Base-by-base conservation (phyloP, 2,113 vertebrate species). In the Erpornis zantholeuca region DNA sequence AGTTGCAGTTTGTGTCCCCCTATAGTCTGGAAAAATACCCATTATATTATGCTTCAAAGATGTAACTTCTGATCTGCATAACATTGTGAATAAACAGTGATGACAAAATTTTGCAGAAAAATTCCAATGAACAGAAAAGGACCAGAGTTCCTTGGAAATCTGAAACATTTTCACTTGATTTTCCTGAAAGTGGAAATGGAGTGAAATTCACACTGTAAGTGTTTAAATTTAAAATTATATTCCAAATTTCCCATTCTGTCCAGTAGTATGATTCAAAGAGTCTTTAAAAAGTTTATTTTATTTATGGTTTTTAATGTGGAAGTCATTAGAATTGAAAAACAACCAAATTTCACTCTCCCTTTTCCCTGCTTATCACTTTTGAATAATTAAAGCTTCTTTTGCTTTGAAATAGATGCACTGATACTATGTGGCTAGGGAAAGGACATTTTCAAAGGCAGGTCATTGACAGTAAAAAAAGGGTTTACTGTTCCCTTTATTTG, bases 371-470 rank as follows among this genome's bases (percentile, higher is more conserved):
- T 76, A 15, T 40, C 66, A 38, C 59, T 84, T 59, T 24, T 25
- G 22, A 92, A 77, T 60, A 91, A 90, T 91, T 86, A n/a, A 72
- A 78, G 31, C 27, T 35, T 45, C 45, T 70, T 65, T 56, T 14
- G 33, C 57, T 86, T 80, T 70, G 64, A 73, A 80, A n/a, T 59
- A 59, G 13, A 60, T 82, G 40, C 33, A 33, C 9, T 2, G 56
- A 86, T 80, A 82, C 38, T 31, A 36, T 21, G 47, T 22, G 27
- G 42, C 28, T 71, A 66, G 7, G 38, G 21, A 61, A 92, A 96
- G 66, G 85, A 89, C 20, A 73, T 84, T 93, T 94, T 97, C 94
- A 73, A 87, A 92, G 63, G 97, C 98, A 99, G 98, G 98, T 98
- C 98, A 98, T 52, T 96, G 97, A 94, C 96, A 97, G 97, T 96